Evolutionary conservation across 2,888 invertebrate species (phyloP), one percentile per base, ranked within the genome.

Genomic region (Hipparchia semele): DNA sequence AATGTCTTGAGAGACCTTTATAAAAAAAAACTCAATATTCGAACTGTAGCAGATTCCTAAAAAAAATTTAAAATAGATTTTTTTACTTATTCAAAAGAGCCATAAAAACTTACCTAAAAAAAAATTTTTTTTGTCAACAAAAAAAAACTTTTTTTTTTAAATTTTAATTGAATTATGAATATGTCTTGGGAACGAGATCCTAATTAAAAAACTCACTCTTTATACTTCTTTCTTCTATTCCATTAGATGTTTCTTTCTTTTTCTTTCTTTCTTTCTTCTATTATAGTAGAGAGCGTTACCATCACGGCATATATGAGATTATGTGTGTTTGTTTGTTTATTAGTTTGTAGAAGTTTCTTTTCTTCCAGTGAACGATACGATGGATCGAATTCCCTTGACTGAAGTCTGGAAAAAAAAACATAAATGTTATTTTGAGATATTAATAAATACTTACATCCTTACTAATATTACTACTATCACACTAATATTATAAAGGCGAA

Each of bases 341-440:
- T 79, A 85, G 73, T 85, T 85, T 0, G 81, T 75, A 0, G 95
- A 86, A 9, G 95, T 94, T 79, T 96, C 96, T 85, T 96, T 96
- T 71, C 96, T 92, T 46, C 95, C 96, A 12, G 96, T 95, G 90
- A 97, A 97, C 54, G 97, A 97, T 46, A 97, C 97, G 82, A 97
- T 97, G 66, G 97, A 97, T 73, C 97, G 95, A 79, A 97, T 97
- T 4, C 97, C 97, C 91, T 97, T 97, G 72, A 97, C 97, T 65
- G 97, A 97, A 68, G 97, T 97, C 97, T 97, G 95, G 23, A 23
- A 23, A 79, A 96, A 95, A 79, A 74, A 53, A 77, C 54, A 23
- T 51, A 54, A 51, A 10, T 8, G 53, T 39, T 8, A n/a, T 39
- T 56, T 39, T 6, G 5, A 46, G 0, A 46, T 10, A 54, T 54